Percentiles rank a stretch among this genome's conserved stretches.
phyloP scores from a whole-genome alignment of 2,888 invertebrate species.

The Harpalus rufipes region DNA sequence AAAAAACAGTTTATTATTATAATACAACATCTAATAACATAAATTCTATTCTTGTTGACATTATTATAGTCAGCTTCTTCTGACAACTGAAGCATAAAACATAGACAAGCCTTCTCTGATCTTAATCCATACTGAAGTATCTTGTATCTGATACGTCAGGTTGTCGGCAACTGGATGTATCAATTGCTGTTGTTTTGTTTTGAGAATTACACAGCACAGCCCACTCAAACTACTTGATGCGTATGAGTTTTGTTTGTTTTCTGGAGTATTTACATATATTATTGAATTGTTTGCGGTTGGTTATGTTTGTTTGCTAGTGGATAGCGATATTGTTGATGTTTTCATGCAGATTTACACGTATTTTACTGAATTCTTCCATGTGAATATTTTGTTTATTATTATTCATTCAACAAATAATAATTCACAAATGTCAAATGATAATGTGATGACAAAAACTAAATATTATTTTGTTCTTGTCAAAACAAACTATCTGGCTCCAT shows the following conservation, averaged over 20 bases:
- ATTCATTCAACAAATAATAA: too few relatives aligned
- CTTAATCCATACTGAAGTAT: constrained; percentile 26
- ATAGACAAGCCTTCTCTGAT: constrained; percentile 13
- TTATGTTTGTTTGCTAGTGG: constrained; percentile 11
- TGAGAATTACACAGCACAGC: constrained; percentile 24
- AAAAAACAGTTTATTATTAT: background rate
- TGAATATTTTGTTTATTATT: too few relatives aligned
- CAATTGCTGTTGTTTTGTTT: constrained; percentile 39
- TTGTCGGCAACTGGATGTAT: constrained; percentile 35
- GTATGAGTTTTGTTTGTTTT: constrained; percentile 26
- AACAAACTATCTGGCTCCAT: too few relatives aligned
- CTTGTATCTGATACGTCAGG: constrained; percentile 7
- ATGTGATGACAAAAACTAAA: too few relatives aligned
- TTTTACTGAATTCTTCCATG: background rate
- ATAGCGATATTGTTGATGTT: constrained; percentile 5
- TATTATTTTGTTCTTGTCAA: too few relatives aligned
- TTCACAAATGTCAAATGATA: too few relatives aligned
- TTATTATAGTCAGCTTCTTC: background rate
- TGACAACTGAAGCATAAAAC: constrained; percentile 33
- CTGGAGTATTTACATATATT: constrained; percentile 33
- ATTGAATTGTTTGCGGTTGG: constrained; percentile 34
- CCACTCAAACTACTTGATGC: constrained; percentile 34
- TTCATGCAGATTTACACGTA: background rate
- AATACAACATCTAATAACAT: background rate
- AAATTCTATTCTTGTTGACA: constrained; percentile 7